These are phyloP conservation scores for Hybognathus amarus DNA, from an alignment of 2,797 vertebrate genomes.

Conservation along the genomic window DNA sequence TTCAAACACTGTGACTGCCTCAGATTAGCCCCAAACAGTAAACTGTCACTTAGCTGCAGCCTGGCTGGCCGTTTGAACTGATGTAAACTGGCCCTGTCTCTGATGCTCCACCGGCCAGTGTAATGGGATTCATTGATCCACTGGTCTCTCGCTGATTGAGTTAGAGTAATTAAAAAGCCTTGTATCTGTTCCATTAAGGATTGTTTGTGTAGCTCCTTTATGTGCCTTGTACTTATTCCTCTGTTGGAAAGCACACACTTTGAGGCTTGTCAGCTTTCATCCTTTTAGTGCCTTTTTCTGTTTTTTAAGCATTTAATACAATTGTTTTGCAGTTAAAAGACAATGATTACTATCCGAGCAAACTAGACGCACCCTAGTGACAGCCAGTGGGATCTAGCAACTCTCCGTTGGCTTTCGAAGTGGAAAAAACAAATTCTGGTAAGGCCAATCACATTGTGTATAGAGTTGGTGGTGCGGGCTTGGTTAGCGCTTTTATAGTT, in stretches of 20 bases:
- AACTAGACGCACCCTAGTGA: too few species aligned
- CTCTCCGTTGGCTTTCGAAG: too few species aligned
- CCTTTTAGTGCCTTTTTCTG: slow-evolving; percentile 28
- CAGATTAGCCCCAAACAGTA: slow-evolving; percentile 82
- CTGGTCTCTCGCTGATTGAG: slow-evolving; percentile 84
- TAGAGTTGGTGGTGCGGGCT: too few species aligned
- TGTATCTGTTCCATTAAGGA: slow-evolving; percentile 85
- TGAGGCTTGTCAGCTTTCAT: slow-evolving; percentile 51
- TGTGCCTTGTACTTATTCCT: slow-evolving; percentile 62
- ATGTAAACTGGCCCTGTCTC: slow-evolving; percentile 77
- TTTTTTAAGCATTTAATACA: slow-evolving; percentile 21
- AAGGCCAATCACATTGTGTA: too few species aligned
- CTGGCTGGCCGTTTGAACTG: slow-evolving; percentile 73
- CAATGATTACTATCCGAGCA: not conserved
- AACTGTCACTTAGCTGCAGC: slow-evolving; percentile 81
- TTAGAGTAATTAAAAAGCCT: slow-evolving; percentile 88
- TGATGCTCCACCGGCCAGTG: slow-evolving; percentile 69
- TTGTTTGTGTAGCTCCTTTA: slow-evolving; percentile 77
- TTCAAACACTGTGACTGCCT: slow-evolving; percentile 75
- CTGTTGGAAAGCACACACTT: slow-evolving; percentile 71
- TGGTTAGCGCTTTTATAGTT: too few species aligned
- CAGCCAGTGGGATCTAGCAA: too few species aligned
- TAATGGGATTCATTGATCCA: slow-evolving; percentile 85
- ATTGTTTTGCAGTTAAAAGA: slow-evolving; percentile 25
- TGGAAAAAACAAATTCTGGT: too few species aligned